Conservation (phyloP, 1,140 invertebrate genomes). For the Aphaenogaster floridana region DNA sequence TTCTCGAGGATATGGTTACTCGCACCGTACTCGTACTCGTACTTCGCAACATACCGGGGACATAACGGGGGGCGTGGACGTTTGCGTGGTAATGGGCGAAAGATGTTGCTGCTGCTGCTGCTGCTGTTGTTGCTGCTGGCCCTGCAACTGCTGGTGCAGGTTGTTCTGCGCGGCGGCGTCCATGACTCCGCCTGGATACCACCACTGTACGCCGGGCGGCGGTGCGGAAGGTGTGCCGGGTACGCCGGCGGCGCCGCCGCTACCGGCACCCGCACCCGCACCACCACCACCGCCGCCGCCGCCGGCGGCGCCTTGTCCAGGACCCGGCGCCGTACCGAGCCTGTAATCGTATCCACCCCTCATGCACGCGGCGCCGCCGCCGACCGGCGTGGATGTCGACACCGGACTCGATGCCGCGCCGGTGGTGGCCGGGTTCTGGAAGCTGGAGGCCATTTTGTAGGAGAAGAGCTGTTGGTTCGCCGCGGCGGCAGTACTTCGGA, state of each 20-base stretch:
- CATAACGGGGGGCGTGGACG: slow-evolving; percentile 84
- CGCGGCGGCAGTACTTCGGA: slow-evolving; percentile 87
- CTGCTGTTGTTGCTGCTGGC: slow-evolving; percentile 86
- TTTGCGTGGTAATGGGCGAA: slow-evolving; percentile 84
- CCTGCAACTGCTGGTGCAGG: slow-evolving; percentile 86
- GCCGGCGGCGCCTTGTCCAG: slow-evolving; percentile 74
- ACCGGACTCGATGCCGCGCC: slow-evolving; percentile 85
- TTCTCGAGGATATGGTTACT: slow-evolving; percentile 7
- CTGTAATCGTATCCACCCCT: slow-evolving; percentile 89
- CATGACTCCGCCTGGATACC: slow-evolving; percentile 88
- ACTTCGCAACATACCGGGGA: slow-evolving; percentile 82
- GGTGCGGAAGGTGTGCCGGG: slow-evolving; percentile 85
- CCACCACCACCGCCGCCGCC: slow-evolving; percentile 80
- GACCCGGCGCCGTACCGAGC: slow-evolving; percentile 84
- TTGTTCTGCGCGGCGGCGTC: slow-evolving; percentile 87
- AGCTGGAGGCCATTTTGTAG: slow-evolving; percentile 94
- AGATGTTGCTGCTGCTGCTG: slow-evolving; percentile 87
- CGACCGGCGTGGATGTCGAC: slow-evolving; percentile 85
- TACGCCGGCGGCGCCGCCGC: slow-evolving; percentile 81
- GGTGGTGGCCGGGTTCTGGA: slow-evolving; percentile 90
- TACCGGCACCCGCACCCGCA: slow-evolving; percentile 85
- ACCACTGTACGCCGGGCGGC: slow-evolving; percentile 89
- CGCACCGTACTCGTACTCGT: slow-evolving; percentile 59
- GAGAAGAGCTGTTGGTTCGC: slow-evolving; percentile 92
- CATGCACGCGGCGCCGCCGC: slow-evolving; percentile 81